Conservation (phyloP, 2,113 vertebrate genomes). For the Tenrec ecaudatus region DNA sequence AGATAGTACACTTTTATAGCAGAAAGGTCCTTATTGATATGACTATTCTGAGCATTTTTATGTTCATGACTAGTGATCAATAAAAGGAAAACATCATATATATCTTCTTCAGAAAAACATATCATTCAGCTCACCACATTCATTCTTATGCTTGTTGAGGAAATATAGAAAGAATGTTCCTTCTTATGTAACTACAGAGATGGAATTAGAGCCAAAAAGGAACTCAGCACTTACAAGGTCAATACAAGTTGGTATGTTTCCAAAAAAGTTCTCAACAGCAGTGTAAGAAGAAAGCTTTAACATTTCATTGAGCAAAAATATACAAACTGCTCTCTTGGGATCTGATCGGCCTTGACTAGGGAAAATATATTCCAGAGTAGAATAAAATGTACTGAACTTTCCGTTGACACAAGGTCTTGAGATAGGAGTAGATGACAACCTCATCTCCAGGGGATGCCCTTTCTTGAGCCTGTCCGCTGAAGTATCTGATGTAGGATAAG, state of each 20-base stretch:
- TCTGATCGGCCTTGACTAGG: conserved; percentile 46
- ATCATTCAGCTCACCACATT: conserved; percentile 57
- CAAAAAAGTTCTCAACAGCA: conserved; percentile 65
- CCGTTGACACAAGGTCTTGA: conserved; percentile 25
- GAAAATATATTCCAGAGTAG: conserved; percentile 25
- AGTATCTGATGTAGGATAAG: neutral
- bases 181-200: conserved; percentile 61
- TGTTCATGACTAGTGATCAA: conserved; percentile 11
- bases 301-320: conserved; percentile 76
- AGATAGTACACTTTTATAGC: conserved; percentile 30
- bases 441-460: neutral
- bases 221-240: conserved; percentile 71
- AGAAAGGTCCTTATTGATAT: neutral
- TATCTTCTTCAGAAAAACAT: conserved; percentile 61
- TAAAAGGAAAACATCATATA: conserved; percentile 44
- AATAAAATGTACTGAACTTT: conserved; percentile 59
- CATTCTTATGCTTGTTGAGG: conserved; percentile 53
- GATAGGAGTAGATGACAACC: neutral
- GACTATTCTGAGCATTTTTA: conserved; percentile 56
- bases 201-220: conserved; percentile 61
- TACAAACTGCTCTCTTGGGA: conserved; percentile 68
- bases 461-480: neutral
- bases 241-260: conserved; percentile 65
- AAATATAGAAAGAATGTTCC: conserved; percentile 65
- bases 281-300: conserved; percentile 47